Evolutionary conservation across 2,888 invertebrate genomes (phyloP), one percentile per base, ranked within the genome.

Genomic region (Drosophila glabriapex): DNA sequence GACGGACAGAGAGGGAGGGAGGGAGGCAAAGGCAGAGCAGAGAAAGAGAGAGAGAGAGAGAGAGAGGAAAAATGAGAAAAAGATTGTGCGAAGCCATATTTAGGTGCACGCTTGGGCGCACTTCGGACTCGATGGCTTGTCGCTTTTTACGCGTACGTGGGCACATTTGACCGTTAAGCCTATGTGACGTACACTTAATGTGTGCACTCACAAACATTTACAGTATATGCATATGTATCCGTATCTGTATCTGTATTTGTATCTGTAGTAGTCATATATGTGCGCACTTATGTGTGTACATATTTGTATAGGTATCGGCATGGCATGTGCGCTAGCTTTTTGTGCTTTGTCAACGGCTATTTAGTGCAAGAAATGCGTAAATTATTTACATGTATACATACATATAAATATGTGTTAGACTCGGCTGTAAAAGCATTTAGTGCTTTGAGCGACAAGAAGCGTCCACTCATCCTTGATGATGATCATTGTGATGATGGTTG

Each of bases 301-400:
- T 66, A 25, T 58, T 41, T 52, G 46, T 66, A 43, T 28, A 53
- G 53, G 46, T 55, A 59, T 62, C 65, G 64, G 39, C 65, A 55
- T 64, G 63, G 29, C 64, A 79, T 79, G 67, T 78, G 70, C 54
- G 61, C 58, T 52, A 55, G 61, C 49, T 46, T 64, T 69, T 72
- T 67, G 64, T 66, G 68, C 52, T 68, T 83, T 88, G 83, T 79
- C 88, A 79, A 75, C 86, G 75, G 74, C 80, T 80, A 86, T 89
- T 85, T 83, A 86, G 89, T 82, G 79, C 84, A 86, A 73, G 83
- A 89, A 85, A 82, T 89, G 77, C 75, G 80, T 81, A 80, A 89
- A 89, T 82, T 80, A 81, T 85, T 85, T 75, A 85, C 69, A 70
- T 7, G 16, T 4, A 41, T 12, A 37, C 7, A 19, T 37, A 37